Percentiles rank a stretch among this genome's conserved stretches.
These are phyloP conservation scores for Anoplophora glabripennis DNA, from an alignment of 1,140 invertebrate species.

Conservation along the genomic window DNA sequence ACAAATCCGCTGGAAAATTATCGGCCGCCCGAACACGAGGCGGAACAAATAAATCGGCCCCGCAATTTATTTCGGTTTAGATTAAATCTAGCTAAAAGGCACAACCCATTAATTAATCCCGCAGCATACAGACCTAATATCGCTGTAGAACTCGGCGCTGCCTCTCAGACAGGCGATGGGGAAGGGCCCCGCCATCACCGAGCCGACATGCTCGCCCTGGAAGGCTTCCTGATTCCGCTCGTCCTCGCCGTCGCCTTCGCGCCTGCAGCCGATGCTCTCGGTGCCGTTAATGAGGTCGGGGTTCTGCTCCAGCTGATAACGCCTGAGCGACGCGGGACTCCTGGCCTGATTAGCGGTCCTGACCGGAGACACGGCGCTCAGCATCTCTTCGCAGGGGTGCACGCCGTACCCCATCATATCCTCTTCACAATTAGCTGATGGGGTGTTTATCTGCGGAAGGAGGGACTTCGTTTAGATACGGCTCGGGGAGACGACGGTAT, in stretches of 20 bases:
- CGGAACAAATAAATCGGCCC: too few species aligned
- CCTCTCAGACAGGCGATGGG: slow-evolving; percentile 21
- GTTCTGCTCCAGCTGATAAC: slow-evolving; percentile 63
- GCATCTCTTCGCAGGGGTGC: slow-evolving; percentile 5
- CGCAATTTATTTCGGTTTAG: too few species aligned
- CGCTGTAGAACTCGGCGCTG: slow-evolving; percentile 20
- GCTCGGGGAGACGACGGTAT: too few species aligned
- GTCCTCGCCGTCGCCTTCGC: slow-evolving; percentile 33
- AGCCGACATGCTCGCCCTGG: slow-evolving; percentile 51
- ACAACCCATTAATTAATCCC: too few species aligned
- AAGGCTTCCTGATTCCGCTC: slow-evolving; percentile 29
- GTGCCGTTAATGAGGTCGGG: slow-evolving; percentile 75
- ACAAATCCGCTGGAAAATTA: too few species aligned
- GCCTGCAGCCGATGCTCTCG: slow-evolving; percentile 62
- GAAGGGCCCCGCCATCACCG: background rate
- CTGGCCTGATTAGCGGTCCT: slow-evolving; percentile 32
- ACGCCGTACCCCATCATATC: slow-evolving; percentile 5
- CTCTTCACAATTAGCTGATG: slow-evolving; percentile 1
- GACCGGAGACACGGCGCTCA: slow-evolving; percentile 31
- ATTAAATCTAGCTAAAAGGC: too few species aligned
- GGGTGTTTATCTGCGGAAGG: slow-evolving; percentile 9
- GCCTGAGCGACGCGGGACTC: slow-evolving; percentile 38
- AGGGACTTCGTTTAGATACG: background rate
- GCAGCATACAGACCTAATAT: background rate
- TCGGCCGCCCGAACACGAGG: too few species aligned